These are phyloP conservation scores for Embiotoca jacksoni DNA, from an alignment of 2,113 vertebrate genomes.

Conservation along the genomic window DNA sequence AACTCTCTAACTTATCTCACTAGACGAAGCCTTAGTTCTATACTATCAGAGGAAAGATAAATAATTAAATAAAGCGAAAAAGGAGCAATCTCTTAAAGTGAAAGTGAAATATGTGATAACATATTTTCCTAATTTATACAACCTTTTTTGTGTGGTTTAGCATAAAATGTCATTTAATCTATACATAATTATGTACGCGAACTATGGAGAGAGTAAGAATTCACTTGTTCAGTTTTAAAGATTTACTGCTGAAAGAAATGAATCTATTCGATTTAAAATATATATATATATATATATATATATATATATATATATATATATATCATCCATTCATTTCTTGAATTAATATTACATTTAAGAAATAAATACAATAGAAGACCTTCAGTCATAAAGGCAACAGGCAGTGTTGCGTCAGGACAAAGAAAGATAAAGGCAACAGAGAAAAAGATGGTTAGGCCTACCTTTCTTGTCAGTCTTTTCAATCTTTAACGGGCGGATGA, in stretches of 20 bases:
- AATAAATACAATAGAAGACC: not conserved
- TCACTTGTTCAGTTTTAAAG: too few relatives aligned
- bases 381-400: not conserved
- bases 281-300: too few relatives aligned
- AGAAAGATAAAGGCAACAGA: not conserved
- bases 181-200: not conserved
- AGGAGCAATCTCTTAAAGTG: not conserved
- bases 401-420: not conserved
- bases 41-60: not conserved
- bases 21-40: not conserved
- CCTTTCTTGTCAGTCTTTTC: slow-evolving; percentile 48
- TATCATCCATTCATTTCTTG: not conserved
- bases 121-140: too few relatives aligned
- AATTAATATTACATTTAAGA: not conserved
- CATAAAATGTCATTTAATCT: not conserved
- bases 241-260: not conserved
- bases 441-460: slow-evolving; percentile 44
- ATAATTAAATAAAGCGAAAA: not conserved
- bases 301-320: too few relatives aligned
- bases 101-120: not conserved
- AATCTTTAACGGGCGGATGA: slow-evolving; percentile 49
- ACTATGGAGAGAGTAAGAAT: not conserved
- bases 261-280: not conserved
- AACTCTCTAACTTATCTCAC: not conserved
- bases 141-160: not conserved